These are phyloP conservation scores for Abramis brama DNA, from an alignment of 2,113 vertebrate genomes.

Conservation along the genomic window DNA sequence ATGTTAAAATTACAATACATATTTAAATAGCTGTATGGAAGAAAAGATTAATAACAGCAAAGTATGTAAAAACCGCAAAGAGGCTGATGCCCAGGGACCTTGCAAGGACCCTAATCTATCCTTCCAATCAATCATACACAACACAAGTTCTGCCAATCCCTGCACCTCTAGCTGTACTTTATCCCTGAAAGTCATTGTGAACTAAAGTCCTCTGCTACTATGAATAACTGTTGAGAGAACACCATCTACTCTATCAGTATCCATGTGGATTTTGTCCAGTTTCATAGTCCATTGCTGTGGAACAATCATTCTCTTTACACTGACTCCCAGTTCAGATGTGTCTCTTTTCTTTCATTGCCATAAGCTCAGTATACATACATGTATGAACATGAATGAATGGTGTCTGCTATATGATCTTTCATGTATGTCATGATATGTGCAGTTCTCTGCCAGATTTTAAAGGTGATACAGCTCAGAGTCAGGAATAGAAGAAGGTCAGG, in stretches of 20 bases:
- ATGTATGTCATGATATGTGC: neutral
- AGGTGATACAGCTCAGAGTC: neutral
- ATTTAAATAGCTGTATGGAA: neutral
- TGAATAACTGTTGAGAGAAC: neutral
- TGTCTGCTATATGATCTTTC: neutral
- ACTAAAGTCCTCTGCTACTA: conserved; percentile 7
- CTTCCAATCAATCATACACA: neutral
- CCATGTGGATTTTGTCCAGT: neutral
- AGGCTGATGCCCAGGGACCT: no score
- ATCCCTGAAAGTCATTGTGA: neutral
- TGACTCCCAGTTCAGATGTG: neutral
- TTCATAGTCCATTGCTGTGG: neutral
- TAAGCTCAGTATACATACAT: neutral
- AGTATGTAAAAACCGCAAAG: neutral
- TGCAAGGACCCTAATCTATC: neutral
- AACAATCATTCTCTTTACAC: neutral
- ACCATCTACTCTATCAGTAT: neutral
- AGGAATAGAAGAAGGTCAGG: neutral
- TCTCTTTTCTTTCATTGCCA: neutral
- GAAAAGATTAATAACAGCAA: neutral
- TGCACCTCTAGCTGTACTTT: neutral
- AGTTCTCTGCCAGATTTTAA: neutral
- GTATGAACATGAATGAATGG: neutral
- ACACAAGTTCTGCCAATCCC: neutral
- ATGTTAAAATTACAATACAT: neutral